Evolutionary conservation across 2,888 invertebrate genomes (phyloP).

Genomic region (Tachina fera): DNA sequence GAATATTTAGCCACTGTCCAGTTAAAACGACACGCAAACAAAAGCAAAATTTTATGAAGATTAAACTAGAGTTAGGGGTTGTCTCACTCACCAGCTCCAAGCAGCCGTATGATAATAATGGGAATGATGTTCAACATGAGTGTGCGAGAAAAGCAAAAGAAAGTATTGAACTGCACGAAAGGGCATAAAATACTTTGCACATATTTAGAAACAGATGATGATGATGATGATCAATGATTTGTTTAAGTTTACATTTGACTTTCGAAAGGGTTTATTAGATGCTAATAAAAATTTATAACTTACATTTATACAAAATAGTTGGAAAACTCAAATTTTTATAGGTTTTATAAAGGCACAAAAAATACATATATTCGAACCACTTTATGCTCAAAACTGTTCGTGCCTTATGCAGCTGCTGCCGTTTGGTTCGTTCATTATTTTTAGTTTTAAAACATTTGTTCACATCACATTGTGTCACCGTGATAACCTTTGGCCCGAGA

Average conservation of each 20-base stretch:
- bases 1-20: constrained; percentile 54
- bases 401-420: constrained; percentile 75
- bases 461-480: constrained; percentile 75
- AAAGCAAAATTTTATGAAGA: not conserved
- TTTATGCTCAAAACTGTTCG: constrained; percentile 9
- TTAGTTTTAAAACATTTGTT: constrained; percentile 66
- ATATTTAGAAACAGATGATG: not conserved
- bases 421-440: constrained; percentile 67
- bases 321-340: constrained; percentile 37
- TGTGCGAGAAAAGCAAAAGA: not conserved
- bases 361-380: not conserved
- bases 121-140: not conserved
- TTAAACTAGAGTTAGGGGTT: constrained; percentile 49
- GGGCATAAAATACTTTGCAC: not conserved
- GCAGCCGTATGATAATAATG: constrained; percentile 34
- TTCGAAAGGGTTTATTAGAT: constrained; percentile 11
- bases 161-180: constrained; percentile 9
- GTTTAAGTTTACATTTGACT: constrained; percentile 9
- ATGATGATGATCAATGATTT: no score
- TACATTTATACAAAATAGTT: not conserved
- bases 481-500: constrained; percentile 79
- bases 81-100: constrained; percentile 4
- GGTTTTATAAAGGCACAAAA: not conserved
- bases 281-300: not conserved
- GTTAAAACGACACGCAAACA: constrained; percentile 51